Evolutionary conservation across 2,113 vertebrate species (phyloP).

Genomic region (Oncorhynchus clarkii): DNA sequence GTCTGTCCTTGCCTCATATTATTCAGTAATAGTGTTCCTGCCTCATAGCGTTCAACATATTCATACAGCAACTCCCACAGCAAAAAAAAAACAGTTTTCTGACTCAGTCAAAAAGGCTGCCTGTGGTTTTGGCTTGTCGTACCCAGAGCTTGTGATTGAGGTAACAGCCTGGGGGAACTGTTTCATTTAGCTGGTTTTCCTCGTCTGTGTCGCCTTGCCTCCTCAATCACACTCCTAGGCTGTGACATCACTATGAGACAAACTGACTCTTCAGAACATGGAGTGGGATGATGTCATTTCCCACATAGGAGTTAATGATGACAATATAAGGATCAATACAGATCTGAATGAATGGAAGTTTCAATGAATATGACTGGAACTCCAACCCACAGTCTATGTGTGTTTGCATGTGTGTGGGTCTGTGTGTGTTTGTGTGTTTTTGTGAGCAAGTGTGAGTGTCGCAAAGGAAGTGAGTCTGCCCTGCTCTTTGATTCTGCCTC

Average conservation of each 20-base stretch:
- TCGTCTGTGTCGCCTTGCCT: background rate
- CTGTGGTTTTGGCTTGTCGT: conserved; percentile 58
- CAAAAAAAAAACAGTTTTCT: background rate
- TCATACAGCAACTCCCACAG: too few relatives aligned
- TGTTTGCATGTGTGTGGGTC: background rate
- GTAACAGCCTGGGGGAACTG: background rate
- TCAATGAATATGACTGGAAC: too few relatives aligned
- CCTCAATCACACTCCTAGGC: too few relatives aligned
- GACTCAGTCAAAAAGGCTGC: conserved; percentile 24
- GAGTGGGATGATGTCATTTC: too few relatives aligned
- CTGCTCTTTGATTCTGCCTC: conserved; percentile 11
- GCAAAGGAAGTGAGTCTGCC: conserved; percentile 4
- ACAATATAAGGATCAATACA: too few relatives aligned
- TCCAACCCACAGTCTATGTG: conserved; percentile 1
- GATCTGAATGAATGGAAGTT: too few relatives aligned
- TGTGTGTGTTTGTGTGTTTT: background rate
- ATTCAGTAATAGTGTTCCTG: background rate
- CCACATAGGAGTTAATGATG: too few relatives aligned
- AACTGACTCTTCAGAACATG: too few relatives aligned
- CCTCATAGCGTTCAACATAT: too few relatives aligned
- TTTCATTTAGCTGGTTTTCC: background rate
- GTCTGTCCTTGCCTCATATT: background rate
- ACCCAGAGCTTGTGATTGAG: conserved; percentile 45
- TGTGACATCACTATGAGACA: too few relatives aligned
- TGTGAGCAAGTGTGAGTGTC: conserved; percentile 1